Base-by-base conservation (phyloP, 2,888 invertebrate genomes). In the Chymomyza amoena region DNA sequence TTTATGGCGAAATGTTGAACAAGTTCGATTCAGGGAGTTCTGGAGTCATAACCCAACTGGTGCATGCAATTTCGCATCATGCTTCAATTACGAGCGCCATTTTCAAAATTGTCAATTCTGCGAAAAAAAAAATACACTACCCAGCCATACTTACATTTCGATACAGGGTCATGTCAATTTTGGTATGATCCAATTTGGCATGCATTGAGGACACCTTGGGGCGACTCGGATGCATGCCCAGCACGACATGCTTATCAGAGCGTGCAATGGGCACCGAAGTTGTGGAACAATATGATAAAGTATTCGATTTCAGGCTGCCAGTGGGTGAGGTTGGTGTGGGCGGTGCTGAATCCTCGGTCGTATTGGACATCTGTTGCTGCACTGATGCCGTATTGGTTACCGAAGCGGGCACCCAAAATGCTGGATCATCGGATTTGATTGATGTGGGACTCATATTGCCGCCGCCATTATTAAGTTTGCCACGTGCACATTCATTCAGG, bases 131-230 rank as follows among this genome's bases (percentile, higher is more conserved):
- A 9, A 0, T 32, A 3, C 32, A 4, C 9, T 32, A 0, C 9
- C 28, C 15, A 2, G 7, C 7, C 28, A 28, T 45, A 79, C 82
- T 87, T 90, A 93, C 93, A 85, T 92, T 92, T 87, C 93, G 92
- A 79, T 94, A 94, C n/a, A 93, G 85, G 0, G 93, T 92, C 71
- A 93, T 93, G 86, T 94, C 94, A 66, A 94, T 94, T 90, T 94
- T 94, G 10, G 93, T 93, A 79, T 94, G 94, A 88, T 94, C 95
- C 76, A 95, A 90, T 78, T 94, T 94, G 61, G 94, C 93, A 77
- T 94, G 94, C 94, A 94, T 94, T 20, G 94, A 93, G 18, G 93
- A 91, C 4, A 93, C 92, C 59, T 92, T 92, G 0, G 93, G 93
- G 4, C 93, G 83, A 7, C 90, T 81, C 1, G 93, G 92, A 73